phyloP scores from a whole-genome alignment of 2,113 vertebrate species.

The Panthera leo region DNA sequence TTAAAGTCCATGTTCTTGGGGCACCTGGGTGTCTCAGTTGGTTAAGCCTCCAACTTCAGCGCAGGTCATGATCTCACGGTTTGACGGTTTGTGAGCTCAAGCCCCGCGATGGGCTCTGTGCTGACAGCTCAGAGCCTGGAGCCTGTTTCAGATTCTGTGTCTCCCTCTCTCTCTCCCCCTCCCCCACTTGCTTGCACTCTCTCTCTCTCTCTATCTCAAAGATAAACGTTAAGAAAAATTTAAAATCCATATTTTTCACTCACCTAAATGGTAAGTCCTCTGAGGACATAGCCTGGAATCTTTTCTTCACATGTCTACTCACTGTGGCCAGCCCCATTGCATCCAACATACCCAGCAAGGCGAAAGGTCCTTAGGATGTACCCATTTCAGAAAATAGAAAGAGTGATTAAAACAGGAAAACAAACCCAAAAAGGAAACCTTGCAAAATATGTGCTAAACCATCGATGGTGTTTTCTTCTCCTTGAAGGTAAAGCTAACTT shows the following conservation, averaged over 20 bases:
- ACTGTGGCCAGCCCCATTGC: no score
- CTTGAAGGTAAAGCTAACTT: constrained; percentile 76
- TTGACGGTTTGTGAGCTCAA: no score
- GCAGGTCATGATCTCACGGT: no score
- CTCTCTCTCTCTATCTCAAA: no score
- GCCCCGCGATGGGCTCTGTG: no score
- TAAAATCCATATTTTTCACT: not conserved
- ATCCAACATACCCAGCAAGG: not conserved
- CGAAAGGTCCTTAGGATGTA: not conserved
- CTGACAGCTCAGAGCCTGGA: no score
- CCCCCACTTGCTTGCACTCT: no score
- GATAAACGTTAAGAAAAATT: not conserved
- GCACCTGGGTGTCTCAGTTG: no score
- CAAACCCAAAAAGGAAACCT: constrained; percentile 38
- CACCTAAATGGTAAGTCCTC: not conserved
- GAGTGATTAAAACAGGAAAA: constrained; percentile 50
- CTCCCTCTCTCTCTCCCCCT: no score
- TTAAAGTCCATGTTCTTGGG: not conserved
- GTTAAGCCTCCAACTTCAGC: no score
- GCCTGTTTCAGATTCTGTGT: no score
- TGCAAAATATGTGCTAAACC: constrained; percentile 13
- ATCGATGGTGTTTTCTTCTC: constrained; percentile 54
- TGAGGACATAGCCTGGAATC: not conserved
- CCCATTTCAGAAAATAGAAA: constrained; percentile 37
- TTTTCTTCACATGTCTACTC: not conserved